phyloP scores from a whole-genome alignment of 1,140 invertebrate species.

The Diabrotica undecimpunctata region DNA sequence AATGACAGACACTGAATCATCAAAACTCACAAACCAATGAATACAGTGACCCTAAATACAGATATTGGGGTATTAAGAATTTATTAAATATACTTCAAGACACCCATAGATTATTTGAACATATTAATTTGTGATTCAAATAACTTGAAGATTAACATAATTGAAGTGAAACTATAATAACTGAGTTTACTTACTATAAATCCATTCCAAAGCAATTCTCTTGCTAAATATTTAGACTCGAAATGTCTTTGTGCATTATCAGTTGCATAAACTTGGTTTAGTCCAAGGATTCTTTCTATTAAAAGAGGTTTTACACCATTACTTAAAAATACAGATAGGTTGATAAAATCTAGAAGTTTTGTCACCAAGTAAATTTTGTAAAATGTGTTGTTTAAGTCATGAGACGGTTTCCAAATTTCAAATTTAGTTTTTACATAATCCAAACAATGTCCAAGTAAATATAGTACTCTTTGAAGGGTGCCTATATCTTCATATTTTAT shows the following conservation, averaged over 20 bases:
- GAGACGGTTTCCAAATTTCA: constrained; percentile 36
- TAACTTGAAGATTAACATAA: too few relatives aligned
- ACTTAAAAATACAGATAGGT: constrained; percentile 42
- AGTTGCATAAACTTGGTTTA: constrained; percentile 40
- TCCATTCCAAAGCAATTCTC: constrained; percentile 46
- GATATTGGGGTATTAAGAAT: too few relatives aligned
- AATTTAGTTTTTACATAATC: constrained; percentile 39
- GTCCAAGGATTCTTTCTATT: constrained; percentile 41
- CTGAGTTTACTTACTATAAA: constrained; percentile 41
- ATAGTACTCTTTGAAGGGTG: constrained; percentile 34
- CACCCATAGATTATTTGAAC: too few relatives aligned
- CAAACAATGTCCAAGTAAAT: constrained; percentile 31
- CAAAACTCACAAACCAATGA: too few relatives aligned
- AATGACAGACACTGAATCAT: too few relatives aligned
- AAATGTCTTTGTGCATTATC: constrained; percentile 34
- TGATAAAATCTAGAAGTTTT: constrained; percentile 40
- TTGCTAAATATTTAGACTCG: constrained; percentile 41
- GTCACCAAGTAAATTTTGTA: constrained; percentile 30
- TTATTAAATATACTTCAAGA: too few relatives aligned
- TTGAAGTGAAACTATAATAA: too few relatives aligned
- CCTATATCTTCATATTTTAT: constrained; percentile 45
- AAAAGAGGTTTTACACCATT: constrained; percentile 40
- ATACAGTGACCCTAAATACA: too few relatives aligned
- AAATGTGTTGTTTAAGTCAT: constrained; percentile 31
- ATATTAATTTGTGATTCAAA: too few relatives aligned